Evolutionary conservation across 2,797 vertebrate genomes (phyloP), one percentile per base, ranked within the genome.

Genomic region (Pseudochirops corinnae): DNA sequence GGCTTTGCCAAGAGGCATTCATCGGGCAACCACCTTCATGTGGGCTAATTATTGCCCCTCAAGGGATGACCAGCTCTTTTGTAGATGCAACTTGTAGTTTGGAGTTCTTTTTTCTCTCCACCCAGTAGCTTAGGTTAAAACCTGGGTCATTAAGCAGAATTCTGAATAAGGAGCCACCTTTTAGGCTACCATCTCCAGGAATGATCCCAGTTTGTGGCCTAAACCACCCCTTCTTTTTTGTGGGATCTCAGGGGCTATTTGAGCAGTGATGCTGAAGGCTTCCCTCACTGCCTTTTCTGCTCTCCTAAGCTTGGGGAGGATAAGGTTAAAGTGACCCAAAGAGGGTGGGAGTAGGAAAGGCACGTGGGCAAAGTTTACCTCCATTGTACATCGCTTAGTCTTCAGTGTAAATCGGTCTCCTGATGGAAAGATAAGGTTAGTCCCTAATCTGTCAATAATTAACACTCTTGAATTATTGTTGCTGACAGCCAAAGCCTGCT

Each of bases 1-100:
- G 96, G 98, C 98, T 95, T 97, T 99, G 99, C 98, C 98, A 98
- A 99, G 98, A 98, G 98, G 98, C 98, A 98, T 98, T 98, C 98
- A 98, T 98, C 98, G 98, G 98, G 98, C 99, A 98, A 98, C 97
- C 95, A 99, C 98, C 99, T 99, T 98, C 98, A 98, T 95, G 96
- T 97, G 98, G 98, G 98, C 97, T 98, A 97, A 97, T 98, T 98
- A 98, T 98, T 98, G 97, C 96, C 92, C 56, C 28, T 57, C 74
- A 24, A 57, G 96, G 93, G 95, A 98, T 98, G 97, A 92, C 96
- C 11, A 56, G 56, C 95, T 97, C 94, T 97, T 97, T 98, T 95
- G 97, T 97, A 98, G 94, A 97, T 94, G 96, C 97, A 97, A 97
- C 95, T 93, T 95, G 95, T 93, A 93, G 94, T 92, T 96, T 92